These are phyloP conservation scores for Agrilus cyanescens DNA, from an alignment of 2,888 invertebrate species.

Conservation along the genomic window DNA sequence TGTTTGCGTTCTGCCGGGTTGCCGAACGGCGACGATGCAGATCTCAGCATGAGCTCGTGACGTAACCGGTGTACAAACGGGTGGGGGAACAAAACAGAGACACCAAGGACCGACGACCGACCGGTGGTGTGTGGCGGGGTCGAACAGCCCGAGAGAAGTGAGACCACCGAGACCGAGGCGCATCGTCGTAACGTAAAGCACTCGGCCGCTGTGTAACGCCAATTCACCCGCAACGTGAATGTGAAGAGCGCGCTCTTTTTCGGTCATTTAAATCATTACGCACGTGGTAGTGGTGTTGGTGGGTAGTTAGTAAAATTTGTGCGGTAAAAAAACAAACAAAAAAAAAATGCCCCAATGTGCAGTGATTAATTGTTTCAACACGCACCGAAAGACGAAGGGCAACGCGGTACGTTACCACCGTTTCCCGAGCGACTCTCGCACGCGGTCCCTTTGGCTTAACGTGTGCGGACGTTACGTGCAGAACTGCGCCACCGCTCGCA, in stretches of 20 bases:
- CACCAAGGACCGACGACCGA: not conserved
- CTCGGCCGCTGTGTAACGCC: conserved; percentile 1
- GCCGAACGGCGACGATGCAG: no score
- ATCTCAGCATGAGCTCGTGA: conserved; percentile 21
- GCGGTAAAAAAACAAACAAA: no score
- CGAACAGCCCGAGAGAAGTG: not conserved
- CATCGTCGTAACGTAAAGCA: conserved; percentile 1
- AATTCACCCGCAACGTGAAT: no score
- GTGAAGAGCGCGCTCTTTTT: no score
- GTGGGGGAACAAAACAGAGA: conserved; percentile 1
- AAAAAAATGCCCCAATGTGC: conserved; percentile 46
- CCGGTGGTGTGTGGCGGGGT: not conserved
- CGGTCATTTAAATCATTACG: no score
- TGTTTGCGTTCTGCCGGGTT: no score
- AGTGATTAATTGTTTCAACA: conserved; percentile 43
- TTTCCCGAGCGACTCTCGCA: conserved; percentile 42
- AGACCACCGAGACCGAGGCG: not conserved
- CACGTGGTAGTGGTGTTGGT: no score
- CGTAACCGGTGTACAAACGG: conserved; percentile 36
- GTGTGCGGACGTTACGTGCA: conserved; percentile 41
- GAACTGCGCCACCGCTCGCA: conserved; percentile 43
- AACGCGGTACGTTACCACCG: conserved; percentile 45
- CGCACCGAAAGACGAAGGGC: conserved; percentile 44
- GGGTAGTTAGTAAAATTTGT: no score
- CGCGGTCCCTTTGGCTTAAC: conserved; percentile 40